Base-by-base conservation (phyloP, 2,888 invertebrate genomes). In the Ornithoptera alexandrae region DNA sequence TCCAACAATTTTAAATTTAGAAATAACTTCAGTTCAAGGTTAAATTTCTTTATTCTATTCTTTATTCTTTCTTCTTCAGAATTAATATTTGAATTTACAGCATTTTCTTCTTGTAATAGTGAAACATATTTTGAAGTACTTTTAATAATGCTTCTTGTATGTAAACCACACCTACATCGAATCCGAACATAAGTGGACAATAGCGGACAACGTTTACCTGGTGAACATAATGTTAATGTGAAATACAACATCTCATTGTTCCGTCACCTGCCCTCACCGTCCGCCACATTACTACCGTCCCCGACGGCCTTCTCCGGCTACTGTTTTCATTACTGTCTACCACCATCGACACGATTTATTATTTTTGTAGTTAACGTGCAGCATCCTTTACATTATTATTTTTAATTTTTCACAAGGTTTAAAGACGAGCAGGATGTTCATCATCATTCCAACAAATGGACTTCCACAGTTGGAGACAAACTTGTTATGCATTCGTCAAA, bases 161-260 rank as follows among this genome's bases (percentile, higher is more conserved):
- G 80, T 84, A 80, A 67, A 80, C 3, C 84, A 79, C 10, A 50
- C 67, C 76, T 62, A 72, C 72, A 62, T 69, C 56, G 75, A 84
- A 84, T 80, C 76, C 76, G 83, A 89, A 90, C 91, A 88, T 87
- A 90, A 90, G 90, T 92, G 91, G 91, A 91, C 89, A 90, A 89
- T 88, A 88, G 89, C 84, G 74, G 87, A 89, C 91, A 90, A 88
- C 83, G 79, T 82, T 83, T 84, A 84, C 82, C 86, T 90, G 90
- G 92, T 92, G 92, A 91, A 92, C 92, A 92, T 90, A 92, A 92
- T 92, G 92, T 92, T 84, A 90, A 91, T 90, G 91, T 90, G 91
- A 91, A 85, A 90, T 90, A 89, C 87, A 87, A 91, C 92, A 92
- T 88, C 86, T 84, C 89, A 92, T 92, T 92, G 92, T 92, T 80